A percentile compares a stretch with the other conserved stretches of the same genome.
These are phyloP conservation scores for Reticulitermes lucifugus DNA, from an alignment of 2,888 invertebrate species.

Conservation along the genomic window DNA sequence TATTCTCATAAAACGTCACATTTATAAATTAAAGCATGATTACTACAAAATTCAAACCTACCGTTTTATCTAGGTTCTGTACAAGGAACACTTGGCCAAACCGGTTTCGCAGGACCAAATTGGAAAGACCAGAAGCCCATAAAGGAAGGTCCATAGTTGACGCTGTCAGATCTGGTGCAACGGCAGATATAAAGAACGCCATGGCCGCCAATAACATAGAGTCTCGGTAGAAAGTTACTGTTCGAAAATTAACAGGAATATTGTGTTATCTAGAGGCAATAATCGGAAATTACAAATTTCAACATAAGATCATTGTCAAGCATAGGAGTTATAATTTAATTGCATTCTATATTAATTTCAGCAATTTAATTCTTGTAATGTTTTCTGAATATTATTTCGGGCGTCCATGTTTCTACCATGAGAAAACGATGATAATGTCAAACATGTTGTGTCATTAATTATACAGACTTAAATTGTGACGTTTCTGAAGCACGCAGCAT, in stretches of 20 bases:
- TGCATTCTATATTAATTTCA: not conserved
- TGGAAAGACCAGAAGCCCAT: not conserved
- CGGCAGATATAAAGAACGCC: not conserved
- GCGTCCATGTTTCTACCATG: too few relatives aligned
- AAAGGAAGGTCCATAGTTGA: not conserved
- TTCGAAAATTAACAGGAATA: not conserved
- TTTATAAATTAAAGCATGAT: too few relatives aligned
- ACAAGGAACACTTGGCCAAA: not conserved
- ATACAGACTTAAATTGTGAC: too few relatives aligned
- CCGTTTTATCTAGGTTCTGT: not conserved
- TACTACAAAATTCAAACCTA: not conserved
- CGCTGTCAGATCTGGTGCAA: not conserved
- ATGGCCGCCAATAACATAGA: not conserved
- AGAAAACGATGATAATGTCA: too few relatives aligned
- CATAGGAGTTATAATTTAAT: not conserved
- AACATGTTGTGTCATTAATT: too few relatives aligned
- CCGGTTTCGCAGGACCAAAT: not conserved
- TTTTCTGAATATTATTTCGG: too few relatives aligned
- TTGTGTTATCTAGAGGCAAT: not conserved
- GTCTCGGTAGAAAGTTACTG: slow-evolving; percentile 17
- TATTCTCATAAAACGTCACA: too few relatives aligned
- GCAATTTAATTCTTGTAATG: not conserved
- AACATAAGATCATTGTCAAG: not conserved
- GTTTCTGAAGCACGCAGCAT: too few relatives aligned
- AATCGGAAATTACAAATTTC: not conserved